A percentile compares a stretch with the other conserved stretches of the same genome.
Conservation (phyloP, 2,888 invertebrate genomes). For the Lumbricus terrestris region DNA sequence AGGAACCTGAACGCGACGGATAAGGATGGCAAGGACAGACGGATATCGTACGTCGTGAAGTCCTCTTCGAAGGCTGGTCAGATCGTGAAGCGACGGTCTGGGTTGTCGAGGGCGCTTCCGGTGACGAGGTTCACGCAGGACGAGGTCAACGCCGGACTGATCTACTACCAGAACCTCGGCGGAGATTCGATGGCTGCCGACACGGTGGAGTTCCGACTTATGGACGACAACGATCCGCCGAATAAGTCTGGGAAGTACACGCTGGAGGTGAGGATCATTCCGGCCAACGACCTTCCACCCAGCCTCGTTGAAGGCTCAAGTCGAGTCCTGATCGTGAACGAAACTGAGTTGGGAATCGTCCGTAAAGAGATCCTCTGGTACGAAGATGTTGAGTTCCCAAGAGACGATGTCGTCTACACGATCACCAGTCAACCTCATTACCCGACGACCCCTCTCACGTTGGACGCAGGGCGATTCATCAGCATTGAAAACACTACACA, state of each 20-base stretch:
- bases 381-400: constrained; percentile 52
- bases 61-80: constrained; percentile 52
- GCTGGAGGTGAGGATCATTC: constrained; percentile 50
- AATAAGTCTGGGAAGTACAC: constrained; percentile 53
- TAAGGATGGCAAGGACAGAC: constrained; percentile 44
- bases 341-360: constrained; percentile 52
- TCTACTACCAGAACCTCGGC: constrained; percentile 56
- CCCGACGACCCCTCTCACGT: constrained; percentile 50
- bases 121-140: constrained; percentile 53
- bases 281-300: constrained; percentile 56
- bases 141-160: constrained; percentile 53
- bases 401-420: constrained; percentile 43
- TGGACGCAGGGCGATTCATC: constrained; percentile 53
- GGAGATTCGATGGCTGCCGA: constrained; percentile 49
- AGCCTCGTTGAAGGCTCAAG: constrained; percentile 48
- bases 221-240: constrained; percentile 54
- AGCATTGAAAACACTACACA: background rate
- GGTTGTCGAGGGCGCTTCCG: constrained; percentile 48
- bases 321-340: constrained; percentile 47
- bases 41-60: constrained; percentile 48
- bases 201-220: constrained; percentile 51
- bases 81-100: constrained; percentile 48
- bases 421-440: constrained; percentile 56
- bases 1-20: constrained; percentile 52
- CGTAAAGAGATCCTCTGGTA: constrained; percentile 52